Evolutionary conservation across 2,113 vertebrate species (phyloP).

Genomic region (Oxygymnocypris stewartii): DNA sequence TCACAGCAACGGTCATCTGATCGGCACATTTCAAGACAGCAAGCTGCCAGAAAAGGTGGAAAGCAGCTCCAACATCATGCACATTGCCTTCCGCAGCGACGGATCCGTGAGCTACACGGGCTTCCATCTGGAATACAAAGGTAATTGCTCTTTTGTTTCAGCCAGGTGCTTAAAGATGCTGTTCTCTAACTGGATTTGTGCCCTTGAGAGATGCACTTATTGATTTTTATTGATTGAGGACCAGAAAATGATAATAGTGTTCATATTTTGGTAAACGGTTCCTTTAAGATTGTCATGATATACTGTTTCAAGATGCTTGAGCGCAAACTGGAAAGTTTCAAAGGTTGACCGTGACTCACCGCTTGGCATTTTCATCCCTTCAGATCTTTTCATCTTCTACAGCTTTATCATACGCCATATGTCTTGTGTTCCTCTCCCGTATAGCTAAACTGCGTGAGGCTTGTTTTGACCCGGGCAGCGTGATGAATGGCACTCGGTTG

Average conservation of each 20-base stretch:
- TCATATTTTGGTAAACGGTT: not conserved
- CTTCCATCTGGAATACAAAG: conserved; percentile 98
- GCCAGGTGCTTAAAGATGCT: not conserved
- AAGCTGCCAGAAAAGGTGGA: conserved; percentile 97
- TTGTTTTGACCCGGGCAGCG: conserved; percentile 96
- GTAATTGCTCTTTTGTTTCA: conserved; percentile 67
- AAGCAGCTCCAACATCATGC: conserved; percentile 94
- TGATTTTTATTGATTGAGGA: not conserved
- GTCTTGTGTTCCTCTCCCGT: conserved; percentile 50
- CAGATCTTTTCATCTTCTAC: conserved; percentile 22
- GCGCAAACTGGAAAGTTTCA: not conserved
- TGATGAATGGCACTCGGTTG: conserved; percentile 96
- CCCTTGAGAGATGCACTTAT: not conserved
- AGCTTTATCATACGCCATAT: conserved; percentile 47
- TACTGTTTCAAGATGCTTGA: not conserved
- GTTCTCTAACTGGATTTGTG: not conserved
- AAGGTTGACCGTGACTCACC: not conserved
- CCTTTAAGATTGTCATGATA: not conserved
- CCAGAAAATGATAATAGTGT: not conserved
- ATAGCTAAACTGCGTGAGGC: conserved; percentile 97
- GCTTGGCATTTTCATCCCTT: not conserved
- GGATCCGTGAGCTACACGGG: conserved; percentile 98
- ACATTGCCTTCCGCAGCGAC: conserved; percentile 96
- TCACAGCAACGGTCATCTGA: conserved; percentile 88
- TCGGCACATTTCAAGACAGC: conserved; percentile 97